A percentile compares a stretch with the other conserved stretches of the same genome.
phyloP scores from a whole-genome alignment of 2,113 vertebrate genomes.

The Alaudala cheleensis region DNA sequence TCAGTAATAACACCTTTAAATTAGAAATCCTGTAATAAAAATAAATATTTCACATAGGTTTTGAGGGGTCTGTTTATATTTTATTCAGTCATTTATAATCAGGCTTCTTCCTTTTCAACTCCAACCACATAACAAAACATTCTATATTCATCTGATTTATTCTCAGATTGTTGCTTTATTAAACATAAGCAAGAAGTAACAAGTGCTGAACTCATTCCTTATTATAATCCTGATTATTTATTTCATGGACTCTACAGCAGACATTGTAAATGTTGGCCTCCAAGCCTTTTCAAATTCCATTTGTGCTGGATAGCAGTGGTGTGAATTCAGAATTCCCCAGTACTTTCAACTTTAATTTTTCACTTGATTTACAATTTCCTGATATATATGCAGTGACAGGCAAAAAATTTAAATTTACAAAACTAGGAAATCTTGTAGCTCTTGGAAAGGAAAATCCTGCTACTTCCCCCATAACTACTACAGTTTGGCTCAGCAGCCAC shows the following conservation, averaged over 20 bases:
- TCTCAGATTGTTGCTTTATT: background rate
- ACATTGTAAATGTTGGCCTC: background rate
- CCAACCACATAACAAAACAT: background rate
- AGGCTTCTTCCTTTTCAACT: background rate
- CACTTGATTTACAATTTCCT: background rate
- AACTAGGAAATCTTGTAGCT: background rate
- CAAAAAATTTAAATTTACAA: background rate
- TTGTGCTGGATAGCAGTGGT: background rate
- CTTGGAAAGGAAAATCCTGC: background rate
- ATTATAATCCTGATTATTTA: background rate
- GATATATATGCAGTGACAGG: background rate
- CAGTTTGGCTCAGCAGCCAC: background rate
- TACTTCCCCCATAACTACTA: background rate
- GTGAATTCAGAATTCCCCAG: background rate
- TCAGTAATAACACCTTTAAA: background rate
- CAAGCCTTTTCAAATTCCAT: background rate
- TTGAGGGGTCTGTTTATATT: background rate
- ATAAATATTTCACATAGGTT: background rate
- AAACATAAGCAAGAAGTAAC: background rate
- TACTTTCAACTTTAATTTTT: background rate
- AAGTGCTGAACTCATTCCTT: background rate
- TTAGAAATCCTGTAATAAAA: background rate
- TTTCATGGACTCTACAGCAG: background rate
- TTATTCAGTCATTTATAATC: background rate
- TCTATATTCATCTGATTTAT: background rate